phyloP scores from a whole-genome alignment of 2,888 invertebrate genomes.

The Nomada goodeniana region DNA sequence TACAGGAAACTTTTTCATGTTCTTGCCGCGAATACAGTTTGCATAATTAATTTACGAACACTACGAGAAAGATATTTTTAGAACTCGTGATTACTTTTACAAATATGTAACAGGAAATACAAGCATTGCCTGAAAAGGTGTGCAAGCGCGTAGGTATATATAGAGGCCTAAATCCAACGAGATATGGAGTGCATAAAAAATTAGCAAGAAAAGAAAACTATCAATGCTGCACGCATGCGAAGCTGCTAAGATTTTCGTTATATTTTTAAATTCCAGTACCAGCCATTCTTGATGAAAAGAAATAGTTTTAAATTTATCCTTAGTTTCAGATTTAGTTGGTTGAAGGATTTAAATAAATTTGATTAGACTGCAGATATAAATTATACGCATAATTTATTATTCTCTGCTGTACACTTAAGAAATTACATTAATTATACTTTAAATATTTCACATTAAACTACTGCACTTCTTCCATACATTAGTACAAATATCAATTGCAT shows the following conservation, averaged over 20 bases:
- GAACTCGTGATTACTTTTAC: constrained; percentile 19
- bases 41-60: neutral
- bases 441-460: too few species aligned
- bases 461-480: too few species aligned
- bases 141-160: neutral
- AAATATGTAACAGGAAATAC: constrained; percentile 13
- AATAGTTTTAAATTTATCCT: neutral
- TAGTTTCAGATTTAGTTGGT: neutral
- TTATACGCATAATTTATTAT: too few species aligned
- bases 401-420: too few species aligned
- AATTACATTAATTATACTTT: too few species aligned
- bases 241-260: neutral
- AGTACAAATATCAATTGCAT: too few species aligned
- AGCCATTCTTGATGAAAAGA: neutral
- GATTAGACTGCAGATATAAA: too few species aligned
- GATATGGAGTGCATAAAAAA: neutral
- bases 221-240: neutral
- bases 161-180: constrained; percentile 26
- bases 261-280: neutral
- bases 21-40: neutral
- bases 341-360: too few species aligned
- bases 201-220: neutral
- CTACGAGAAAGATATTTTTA: constrained; percentile 21
- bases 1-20: neutral
- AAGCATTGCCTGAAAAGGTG: neutral